phyloP scores from a whole-genome alignment of 2,113 vertebrate species.

The Rattus rattus region DNA sequence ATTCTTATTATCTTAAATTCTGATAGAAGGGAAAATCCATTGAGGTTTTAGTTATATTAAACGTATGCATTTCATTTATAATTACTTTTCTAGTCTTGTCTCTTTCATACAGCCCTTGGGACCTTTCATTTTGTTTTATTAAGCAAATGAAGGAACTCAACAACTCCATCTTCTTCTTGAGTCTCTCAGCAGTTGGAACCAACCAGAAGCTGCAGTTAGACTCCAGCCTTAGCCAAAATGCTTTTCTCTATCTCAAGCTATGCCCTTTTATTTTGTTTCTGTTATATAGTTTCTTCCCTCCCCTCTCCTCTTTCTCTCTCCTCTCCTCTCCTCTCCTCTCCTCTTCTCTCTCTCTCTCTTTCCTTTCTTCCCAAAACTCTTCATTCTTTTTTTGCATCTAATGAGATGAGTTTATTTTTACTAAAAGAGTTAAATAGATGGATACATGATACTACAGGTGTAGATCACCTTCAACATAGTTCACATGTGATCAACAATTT shows the following conservation, averaged over 20 bases:
- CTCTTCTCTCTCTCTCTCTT: too few relatives aligned
- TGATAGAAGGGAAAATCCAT: conserved; percentile 17
- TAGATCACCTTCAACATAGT: background rate
- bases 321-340: too few relatives aligned
- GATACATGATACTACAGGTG: background rate
- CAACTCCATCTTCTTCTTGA: background rate
- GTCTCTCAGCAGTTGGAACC: background rate
- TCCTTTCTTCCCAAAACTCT: too few relatives aligned
- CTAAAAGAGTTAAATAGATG: background rate
- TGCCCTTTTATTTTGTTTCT: too few relatives aligned
- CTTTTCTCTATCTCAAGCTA: background rate
- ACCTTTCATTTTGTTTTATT: background rate
- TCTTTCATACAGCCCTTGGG: background rate
- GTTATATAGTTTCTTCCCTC: background rate
- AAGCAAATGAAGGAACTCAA: background rate
- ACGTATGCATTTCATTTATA: conserved; percentile 39
- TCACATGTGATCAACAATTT: background rate
- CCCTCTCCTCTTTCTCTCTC: accelerated
- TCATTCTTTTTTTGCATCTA: background rate
- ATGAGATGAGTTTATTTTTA: background rate
- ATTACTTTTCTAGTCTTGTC: conserved; percentile 33
- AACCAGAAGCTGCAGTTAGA: background rate
- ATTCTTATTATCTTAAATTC: conserved; percentile 45
- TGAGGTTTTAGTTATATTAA: background rate
- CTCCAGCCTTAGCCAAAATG: background rate